phyloP scores from a whole-genome alignment of 2,797 vertebrate species.

The Tokudaia tokunoshimensis region DNA sequence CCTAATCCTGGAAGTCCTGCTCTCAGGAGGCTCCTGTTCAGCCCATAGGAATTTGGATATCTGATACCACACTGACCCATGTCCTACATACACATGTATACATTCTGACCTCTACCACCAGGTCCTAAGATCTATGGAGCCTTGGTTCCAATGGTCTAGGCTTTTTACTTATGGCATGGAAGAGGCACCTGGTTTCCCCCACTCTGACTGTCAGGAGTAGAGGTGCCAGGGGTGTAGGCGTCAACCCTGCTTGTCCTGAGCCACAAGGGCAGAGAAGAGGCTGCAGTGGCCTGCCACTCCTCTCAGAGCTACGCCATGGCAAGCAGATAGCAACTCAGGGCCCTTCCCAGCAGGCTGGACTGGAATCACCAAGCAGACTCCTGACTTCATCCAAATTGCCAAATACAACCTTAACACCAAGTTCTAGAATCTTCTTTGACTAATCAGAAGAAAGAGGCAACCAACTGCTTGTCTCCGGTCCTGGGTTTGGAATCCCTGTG shows the following conservation, averaged over 20 bases:
- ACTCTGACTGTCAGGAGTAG: not conserved
- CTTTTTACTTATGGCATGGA: not conserved
- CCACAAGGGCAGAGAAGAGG: not conserved
- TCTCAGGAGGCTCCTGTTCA: not conserved
- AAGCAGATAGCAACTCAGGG: not conserved
- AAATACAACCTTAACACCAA: not conserved
- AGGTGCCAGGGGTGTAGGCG: rapidly evolving
- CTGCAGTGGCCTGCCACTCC: not conserved
- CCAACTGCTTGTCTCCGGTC: not conserved
- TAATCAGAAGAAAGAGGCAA: not conserved
- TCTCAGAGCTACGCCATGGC: not conserved
- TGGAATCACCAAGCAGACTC: not conserved
- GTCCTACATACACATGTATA: not conserved
- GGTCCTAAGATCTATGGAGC: not conserved
- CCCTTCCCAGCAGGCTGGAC: not conserved
- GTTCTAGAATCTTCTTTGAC: not conserved
- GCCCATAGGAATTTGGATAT: not conserved
- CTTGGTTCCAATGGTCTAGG: not conserved
- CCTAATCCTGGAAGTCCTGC: not conserved
- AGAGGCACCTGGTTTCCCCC: not conserved
- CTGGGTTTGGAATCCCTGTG: not conserved
- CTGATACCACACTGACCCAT: not conserved
- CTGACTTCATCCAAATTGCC: not conserved
- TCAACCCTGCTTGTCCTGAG: not conserved
- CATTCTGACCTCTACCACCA: not conserved